Conservation (phyloP, 2,888 invertebrate species). For the Aricia artaxerxes region DNA sequence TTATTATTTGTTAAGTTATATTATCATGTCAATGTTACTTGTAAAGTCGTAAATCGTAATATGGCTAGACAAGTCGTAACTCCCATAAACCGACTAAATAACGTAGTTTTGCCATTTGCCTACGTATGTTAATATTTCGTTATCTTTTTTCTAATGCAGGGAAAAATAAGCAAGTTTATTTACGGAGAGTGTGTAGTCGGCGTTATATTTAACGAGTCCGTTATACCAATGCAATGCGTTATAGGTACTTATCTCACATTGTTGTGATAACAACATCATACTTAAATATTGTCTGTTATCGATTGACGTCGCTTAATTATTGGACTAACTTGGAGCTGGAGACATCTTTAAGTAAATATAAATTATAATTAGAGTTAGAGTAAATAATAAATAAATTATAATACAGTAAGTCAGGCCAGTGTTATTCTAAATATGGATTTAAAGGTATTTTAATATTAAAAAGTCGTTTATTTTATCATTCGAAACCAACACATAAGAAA, state of each 20-base stretch:
- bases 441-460: neutral
- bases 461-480: no score
- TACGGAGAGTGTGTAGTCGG: neutral
- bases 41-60: no score
- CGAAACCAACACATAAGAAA: no score
- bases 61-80: no score
- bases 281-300: conserved; percentile 18
- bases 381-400: neutral
- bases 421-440: neutral
- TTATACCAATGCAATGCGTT: neutral
- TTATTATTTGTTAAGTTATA: no score
- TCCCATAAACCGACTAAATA: no score
- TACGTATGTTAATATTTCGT: no score
- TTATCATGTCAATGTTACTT: no score
- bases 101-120: no score
- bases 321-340: neutral
- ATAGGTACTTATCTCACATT: neutral
- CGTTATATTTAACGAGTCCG: neutral
- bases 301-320: neutral
- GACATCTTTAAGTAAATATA: neutral
- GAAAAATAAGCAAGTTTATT: no score
- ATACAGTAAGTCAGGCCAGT: neutral
- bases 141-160: no score
- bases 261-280: conserved; percentile 15
- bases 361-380: neutral